A percentile compares a stretch with the other conserved stretches of the same genome.
Evolutionary conservation across 1,140 invertebrate genomes (phyloP).

Genomic region (Acromyrmex echinatior): DNA sequence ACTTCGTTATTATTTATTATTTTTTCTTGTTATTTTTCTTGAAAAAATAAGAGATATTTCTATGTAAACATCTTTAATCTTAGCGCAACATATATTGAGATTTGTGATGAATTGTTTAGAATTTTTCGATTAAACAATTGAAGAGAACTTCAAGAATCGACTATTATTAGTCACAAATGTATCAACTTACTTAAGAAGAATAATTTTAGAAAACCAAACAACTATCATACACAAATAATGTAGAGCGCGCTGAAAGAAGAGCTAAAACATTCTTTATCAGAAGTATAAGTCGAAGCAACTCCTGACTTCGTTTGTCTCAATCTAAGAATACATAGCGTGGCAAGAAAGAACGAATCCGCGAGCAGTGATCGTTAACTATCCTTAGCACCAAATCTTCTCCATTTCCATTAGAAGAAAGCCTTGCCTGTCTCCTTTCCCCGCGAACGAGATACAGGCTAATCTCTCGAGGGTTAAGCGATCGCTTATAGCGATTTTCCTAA

Average conservation of each 20-base stretch:
- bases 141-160: background rate
- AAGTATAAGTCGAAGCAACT: conserved; percentile 10
- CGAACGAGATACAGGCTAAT: conserved; percentile 42
- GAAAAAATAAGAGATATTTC: background rate
- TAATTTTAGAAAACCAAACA: background rate
- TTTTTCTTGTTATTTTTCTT: background rate
- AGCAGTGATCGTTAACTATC: conserved; percentile 54
- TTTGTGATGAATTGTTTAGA: background rate
- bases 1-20: background rate
- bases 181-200: background rate
- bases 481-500: conserved; percentile 64
- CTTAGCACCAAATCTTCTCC: conserved; percentile 58
- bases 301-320: conserved; percentile 49
- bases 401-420: conserved; percentile 49
- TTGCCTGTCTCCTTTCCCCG: background rate
- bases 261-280: background rate
- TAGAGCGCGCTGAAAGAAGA: background rate
- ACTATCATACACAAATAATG: background rate
- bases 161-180: background rate
- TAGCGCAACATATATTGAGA: background rate
- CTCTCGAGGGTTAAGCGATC: conserved; percentile 63
- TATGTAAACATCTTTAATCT: conserved; percentile 31
- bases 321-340: conserved; percentile 18
- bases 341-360: conserved; percentile 50
- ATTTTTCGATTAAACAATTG: background rate